Conservation (phyloP, 2,113 vertebrate species). For the Gnathonemus echidnorhynchus region DNA sequence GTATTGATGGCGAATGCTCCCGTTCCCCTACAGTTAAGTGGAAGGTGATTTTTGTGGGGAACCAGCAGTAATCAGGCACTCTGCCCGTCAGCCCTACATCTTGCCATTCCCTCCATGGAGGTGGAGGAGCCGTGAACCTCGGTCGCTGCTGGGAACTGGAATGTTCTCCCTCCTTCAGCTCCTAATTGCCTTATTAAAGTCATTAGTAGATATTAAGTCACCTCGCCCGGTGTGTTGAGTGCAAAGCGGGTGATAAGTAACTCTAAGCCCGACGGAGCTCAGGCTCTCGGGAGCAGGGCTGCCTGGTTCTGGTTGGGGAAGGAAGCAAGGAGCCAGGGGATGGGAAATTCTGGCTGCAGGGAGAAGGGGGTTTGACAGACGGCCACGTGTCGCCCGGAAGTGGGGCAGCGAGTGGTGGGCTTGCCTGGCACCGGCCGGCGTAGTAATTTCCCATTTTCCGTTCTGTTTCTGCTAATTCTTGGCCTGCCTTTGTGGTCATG, state of each 20-base stretch:
- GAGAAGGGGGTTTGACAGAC: background rate
- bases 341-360: background rate
- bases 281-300: background rate
- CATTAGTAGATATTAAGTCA: background rate
- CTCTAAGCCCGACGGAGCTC: background rate
- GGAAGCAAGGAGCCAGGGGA: background rate
- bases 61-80: background rate
- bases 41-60: background rate
- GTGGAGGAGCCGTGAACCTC: background rate
- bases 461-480: background rate
- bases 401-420: background rate
- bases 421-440: background rate
- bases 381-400: background rate
- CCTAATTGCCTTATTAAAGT: slow-evolving; percentile 3
- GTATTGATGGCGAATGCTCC: no score
- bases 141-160: background rate
- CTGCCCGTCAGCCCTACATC: background rate
- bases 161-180: background rate
- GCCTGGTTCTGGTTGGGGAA: background rate
- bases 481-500: background rate
- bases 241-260: background rate
- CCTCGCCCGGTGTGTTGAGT: background rate
- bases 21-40: background rate
- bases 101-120: background rate
- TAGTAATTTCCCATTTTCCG: background rate